Base-by-base conservation (phyloP, 2,888 invertebrate species). In the Himalopsyche japonica region DNA sequence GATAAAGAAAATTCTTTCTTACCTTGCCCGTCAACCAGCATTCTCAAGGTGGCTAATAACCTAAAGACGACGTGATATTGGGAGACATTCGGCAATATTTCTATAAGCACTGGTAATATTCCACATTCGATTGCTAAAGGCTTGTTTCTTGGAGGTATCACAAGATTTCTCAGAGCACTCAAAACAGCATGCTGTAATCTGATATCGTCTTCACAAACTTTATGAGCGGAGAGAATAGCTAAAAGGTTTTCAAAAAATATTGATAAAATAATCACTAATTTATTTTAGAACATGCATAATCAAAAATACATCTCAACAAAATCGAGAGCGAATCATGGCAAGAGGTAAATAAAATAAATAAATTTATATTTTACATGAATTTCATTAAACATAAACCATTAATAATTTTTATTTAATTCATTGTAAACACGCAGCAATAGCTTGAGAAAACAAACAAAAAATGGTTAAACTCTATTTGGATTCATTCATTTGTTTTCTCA, bases 11-110 rank as follows among this genome's bases (percentile, higher is more conserved):
- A 70, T 30, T 24, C 27, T 34, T 82, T 79, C 34, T 81, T 88
- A 95, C 96, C 94, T 92, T 96, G 96, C 34, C 96, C 96, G 90
- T 97, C 97, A 1, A 97, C 95, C 64, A 97, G 94, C 95, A 98
- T 97, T 83, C 98, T 92, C 0, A 97, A 91, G 0, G 97, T 96
- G 3, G 97, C 98, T 80, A 98, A 89, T 85, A 98, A 91, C 90
- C 97, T 97, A 89, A 97, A 98, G 6, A 97, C 95, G 1, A 98
- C 97, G 34, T 96, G 95, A 82, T 95, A 95, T 85, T 97, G 95
- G 77, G 94, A 93, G 70, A 94, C 94, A 80, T 91, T 90, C 0
- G 96, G 95, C 88, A 96, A 92, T 3, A 95, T 95, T 84, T 94
- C 93, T 82, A 98, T 92, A 83, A 97, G 91, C 47, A 90, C 10